phyloP scores from a whole-genome alignment of 2,113 vertebrate species.

The Arizona elegans region DNA sequence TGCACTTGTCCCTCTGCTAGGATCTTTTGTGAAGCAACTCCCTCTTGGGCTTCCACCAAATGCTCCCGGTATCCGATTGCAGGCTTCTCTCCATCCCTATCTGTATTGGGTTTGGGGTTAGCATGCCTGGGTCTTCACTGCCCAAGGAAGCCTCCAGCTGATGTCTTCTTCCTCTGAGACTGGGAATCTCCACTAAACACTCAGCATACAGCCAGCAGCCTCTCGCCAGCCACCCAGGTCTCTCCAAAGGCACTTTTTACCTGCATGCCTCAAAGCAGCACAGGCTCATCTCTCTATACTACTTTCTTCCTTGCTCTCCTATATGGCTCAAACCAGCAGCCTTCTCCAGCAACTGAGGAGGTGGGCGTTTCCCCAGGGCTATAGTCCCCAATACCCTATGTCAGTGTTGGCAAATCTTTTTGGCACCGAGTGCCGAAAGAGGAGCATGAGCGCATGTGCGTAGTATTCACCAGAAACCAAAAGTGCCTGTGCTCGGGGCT shows the following conservation, averaged over 20 bases:
- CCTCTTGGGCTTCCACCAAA: not conserved
- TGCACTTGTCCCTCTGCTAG: not conserved
- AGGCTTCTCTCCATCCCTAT: not conserved
- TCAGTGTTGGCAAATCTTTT: no score
- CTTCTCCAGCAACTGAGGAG: not conserved
- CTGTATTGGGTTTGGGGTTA: not conserved
- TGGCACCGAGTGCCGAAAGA: no score
- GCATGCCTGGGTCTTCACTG: not conserved
- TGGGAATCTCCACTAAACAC: not conserved
- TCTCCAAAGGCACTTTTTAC: not conserved
- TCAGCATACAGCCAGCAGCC: not conserved
- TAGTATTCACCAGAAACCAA: no score
- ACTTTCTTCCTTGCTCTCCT: not conserved
- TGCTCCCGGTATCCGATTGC: not conserved
- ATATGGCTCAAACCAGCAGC: not conserved
- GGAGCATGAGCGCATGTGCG: no score
- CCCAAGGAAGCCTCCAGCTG: not conserved
- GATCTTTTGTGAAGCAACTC: not conserved
- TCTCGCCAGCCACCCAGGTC: not conserved
- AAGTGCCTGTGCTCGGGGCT: rapidly evolving
- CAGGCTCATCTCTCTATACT: not conserved
- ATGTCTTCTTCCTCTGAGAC: not conserved
- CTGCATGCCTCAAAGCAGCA: not conserved
- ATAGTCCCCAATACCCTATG: no score
- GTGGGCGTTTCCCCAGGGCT: not conserved